Evolutionary conservation across 1,140 invertebrate species (phyloP).

Genomic region (Drosophila kikkawai): DNA sequence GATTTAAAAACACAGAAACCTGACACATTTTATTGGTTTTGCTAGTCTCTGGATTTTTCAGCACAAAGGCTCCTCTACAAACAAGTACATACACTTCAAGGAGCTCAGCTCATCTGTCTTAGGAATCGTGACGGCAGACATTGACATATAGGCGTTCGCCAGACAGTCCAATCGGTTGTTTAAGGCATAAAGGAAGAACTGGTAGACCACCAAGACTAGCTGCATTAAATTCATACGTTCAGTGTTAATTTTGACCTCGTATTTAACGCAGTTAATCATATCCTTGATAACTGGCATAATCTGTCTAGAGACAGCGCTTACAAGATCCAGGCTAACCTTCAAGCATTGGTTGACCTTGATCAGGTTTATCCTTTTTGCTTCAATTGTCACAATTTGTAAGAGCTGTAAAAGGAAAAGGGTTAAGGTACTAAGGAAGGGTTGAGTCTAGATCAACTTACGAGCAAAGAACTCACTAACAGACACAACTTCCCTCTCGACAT

Average conservation of each 20-base stretch:
- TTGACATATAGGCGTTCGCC: not conserved
- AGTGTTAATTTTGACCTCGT: not conserved
- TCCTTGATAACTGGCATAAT: not conserved
- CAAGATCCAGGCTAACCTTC: not conserved
- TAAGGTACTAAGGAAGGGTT: too few relatives aligned
- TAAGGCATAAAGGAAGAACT: not conserved
- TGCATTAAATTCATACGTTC: not conserved
- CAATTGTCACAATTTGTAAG: constrained; percentile 2
- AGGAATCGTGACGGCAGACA: not conserved
- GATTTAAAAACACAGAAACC: not conserved
- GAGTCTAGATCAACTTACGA: not conserved
- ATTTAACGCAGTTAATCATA: not conserved
- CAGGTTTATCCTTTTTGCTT: constrained; percentile 3
- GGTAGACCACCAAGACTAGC: not conserved
- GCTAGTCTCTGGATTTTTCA: not conserved
- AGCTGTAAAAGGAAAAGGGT: not conserved
- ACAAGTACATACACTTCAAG: constrained; percentile 9
- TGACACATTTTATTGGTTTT: not conserved
- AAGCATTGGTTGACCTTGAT: not conserved
- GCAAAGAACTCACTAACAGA: constrained; percentile 11
- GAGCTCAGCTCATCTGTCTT: not conserved
- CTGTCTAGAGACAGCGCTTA: not conserved
- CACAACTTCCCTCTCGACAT: constrained; percentile 7
- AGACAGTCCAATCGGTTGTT: not conserved
- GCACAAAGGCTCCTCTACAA: constrained; percentile 9